Percentiles rank a stretch among this genome's conserved stretches.
Conservation (phyloP, 2,797 vertebrate species). For the Cetoscarus ocellatus region DNA sequence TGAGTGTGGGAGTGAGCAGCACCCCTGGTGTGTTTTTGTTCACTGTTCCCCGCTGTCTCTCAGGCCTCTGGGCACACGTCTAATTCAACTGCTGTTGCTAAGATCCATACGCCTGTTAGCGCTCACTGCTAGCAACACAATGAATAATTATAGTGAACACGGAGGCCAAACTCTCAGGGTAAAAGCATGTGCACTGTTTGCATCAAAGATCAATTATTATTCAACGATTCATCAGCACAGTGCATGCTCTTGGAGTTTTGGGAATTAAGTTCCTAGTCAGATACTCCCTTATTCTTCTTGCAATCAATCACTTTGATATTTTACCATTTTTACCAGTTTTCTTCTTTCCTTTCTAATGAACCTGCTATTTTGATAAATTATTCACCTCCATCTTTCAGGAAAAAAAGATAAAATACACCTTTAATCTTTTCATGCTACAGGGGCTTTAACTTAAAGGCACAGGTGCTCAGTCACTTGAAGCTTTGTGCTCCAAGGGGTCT, state of each 20-base stretch:
- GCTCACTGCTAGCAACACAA: neutral
- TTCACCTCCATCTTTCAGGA: conserved; percentile 5
- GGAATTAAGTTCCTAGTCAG: conserved; percentile 8
- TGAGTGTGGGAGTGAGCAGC: conserved; percentile 49
- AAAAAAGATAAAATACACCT: too few relatives aligned
- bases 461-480: too few relatives aligned
- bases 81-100: conserved; percentile 46
- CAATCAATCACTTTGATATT: conserved; percentile 29
- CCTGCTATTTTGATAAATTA: conserved; percentile 23
- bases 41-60: conserved; percentile 32
- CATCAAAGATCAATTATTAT: conserved; percentile 38
- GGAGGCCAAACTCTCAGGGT: neutral
- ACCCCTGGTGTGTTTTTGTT: conserved; percentile 55
- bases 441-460: too few relatives aligned
- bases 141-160: conserved; percentile 37
- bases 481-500: too few relatives aligned
- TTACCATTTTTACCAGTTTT: conserved; percentile 15
- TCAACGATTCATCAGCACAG: conserved; percentile 22
- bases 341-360: conserved; percentile 18
- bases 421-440: too few relatives aligned
- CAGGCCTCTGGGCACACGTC: conserved; percentile 43
- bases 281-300: conserved; percentile 5
- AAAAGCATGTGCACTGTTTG: conserved; percentile 8
- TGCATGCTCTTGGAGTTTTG: conserved; percentile 1
- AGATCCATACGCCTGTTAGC: conserved; percentile 34